A percentile compares a stretch with the other conserved stretches of the same genome.
phyloP scores from a whole-genome alignment of 2,797 vertebrate species.

The Bryconaethiops microstoma region DNA sequence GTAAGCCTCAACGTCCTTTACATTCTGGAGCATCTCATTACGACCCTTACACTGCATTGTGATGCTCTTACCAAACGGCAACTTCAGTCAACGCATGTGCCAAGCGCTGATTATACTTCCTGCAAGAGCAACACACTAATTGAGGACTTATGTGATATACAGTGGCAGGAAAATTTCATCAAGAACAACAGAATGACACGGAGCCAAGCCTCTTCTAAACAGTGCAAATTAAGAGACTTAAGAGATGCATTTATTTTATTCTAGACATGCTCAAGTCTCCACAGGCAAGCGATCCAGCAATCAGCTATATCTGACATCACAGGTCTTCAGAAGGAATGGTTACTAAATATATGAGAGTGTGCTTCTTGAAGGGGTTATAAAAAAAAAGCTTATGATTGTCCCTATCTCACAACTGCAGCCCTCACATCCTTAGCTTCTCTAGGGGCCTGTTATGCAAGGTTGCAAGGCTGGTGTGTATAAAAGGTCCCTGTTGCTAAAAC shows the following conservation, averaged over 20 bases:
- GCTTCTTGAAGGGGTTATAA: conserved; percentile 65
- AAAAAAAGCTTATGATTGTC: conserved; percentile 63
- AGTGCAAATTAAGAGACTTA: neutral
- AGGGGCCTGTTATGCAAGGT: conserved; percentile 68
- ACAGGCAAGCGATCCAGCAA: neutral
- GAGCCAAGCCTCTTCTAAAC: neutral
- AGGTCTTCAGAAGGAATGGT: conserved; percentile 51
- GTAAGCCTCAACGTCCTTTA: conserved; percentile 29
- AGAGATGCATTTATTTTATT: neutral
- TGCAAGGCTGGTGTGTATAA: conserved; percentile 71
- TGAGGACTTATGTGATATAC: neutral
- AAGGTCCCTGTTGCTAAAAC: conserved; percentile 47
- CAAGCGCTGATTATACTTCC: neutral
- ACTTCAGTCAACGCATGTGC: neutral
- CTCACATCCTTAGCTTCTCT: conserved; percentile 65
- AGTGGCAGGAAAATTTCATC: neutral
- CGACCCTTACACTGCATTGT: neutral
- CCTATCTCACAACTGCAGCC: conserved; percentile 50
- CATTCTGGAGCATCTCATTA: conserved; percentile 27
- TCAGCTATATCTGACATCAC: neutral
- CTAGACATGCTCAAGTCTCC: neutral
- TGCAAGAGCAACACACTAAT: neutral
- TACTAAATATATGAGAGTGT: conserved; percentile 64
- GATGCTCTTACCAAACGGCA: conserved; percentile 4
- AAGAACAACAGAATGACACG: neutral